A percentile compares a stretch with the other conserved stretches of the same genome.
These are phyloP conservation scores for Sebastes diaconus DNA, from an alignment of 2,797 vertebrate genomes.

Conservation along the genomic window DNA sequence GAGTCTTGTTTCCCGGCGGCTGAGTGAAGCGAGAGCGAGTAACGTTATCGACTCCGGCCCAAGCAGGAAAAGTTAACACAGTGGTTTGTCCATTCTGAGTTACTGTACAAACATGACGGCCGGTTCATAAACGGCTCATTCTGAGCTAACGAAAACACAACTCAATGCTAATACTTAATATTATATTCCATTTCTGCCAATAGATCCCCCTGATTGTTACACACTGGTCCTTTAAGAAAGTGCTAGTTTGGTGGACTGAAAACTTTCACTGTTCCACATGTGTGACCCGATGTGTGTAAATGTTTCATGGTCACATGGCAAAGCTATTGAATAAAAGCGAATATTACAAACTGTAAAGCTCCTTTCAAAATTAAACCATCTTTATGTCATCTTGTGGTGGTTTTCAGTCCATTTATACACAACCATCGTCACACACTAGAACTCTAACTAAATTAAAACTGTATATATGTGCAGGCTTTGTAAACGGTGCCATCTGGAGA, in stretches of 20 bases:
- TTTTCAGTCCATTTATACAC: not conserved
- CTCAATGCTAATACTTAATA: not conserved
- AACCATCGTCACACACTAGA: not conserved
- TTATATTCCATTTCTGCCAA: not conserved
- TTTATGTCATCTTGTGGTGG: not conserved
- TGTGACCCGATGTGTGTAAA: not conserved
- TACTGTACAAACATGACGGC: too few relatives aligned
- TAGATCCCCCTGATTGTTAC: not conserved
- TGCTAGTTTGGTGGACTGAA: not conserved
- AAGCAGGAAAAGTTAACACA: too few relatives aligned
- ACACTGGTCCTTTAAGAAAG: not conserved
- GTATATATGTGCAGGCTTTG: not conserved
- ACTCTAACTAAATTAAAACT: not conserved
- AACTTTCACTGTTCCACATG: not conserved
- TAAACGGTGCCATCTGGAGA: not conserved
- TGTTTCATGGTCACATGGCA: not conserved
- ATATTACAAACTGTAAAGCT: not conserved
- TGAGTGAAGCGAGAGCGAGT: too few relatives aligned
- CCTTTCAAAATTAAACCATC: not conserved
- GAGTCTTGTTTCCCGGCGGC: too few relatives aligned
- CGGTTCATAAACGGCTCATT: too few relatives aligned
- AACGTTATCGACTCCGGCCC: too few relatives aligned
- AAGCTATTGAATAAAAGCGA: not conserved
- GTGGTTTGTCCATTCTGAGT: too few relatives aligned
- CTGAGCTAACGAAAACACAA: too few relatives aligned